phyloP scores from a whole-genome alignment of 1,140 invertebrate species.

The Kradibia gibbosae region DNA sequence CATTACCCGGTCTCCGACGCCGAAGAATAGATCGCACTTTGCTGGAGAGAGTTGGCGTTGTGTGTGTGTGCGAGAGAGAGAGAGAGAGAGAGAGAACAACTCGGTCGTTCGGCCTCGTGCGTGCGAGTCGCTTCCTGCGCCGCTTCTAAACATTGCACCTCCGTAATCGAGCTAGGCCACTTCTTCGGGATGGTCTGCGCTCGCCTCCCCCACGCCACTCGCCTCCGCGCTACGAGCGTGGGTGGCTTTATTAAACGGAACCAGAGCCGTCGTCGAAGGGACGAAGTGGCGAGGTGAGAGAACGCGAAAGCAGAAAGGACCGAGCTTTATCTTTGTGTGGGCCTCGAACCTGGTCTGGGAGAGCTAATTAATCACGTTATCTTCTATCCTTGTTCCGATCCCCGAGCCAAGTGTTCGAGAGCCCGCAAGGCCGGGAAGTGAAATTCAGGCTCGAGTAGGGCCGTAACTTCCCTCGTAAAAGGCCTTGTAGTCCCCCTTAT shows the following conservation, averaged over 20 bases:
- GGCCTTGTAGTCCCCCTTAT: background rate
- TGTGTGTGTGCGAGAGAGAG: background rate
- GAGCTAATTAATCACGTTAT: no score
- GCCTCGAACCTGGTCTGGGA: background rate
- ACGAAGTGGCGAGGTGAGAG: no score
- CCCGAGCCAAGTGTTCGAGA: no score
- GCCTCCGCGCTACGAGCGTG: background rate
- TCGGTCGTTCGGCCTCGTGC: no score
- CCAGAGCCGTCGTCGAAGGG: background rate
- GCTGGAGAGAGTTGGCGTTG: background rate
- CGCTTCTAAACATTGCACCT: constrained; percentile 14
- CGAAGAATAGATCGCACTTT: background rate
- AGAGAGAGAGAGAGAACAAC: no score
- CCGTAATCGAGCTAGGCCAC: background rate
- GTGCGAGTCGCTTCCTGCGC: constrained; percentile 7
- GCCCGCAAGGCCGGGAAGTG: no score
- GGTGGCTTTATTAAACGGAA: background rate
- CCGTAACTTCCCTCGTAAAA: no score
- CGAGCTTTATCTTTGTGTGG: background rate
- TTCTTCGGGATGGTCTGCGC: background rate
- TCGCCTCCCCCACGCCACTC: background rate
- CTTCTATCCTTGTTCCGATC: no score
- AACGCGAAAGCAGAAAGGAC: background rate
- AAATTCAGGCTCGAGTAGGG: no score
- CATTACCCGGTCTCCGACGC: background rate